Conservation (phyloP, 2,888 invertebrate genomes). For the Drosophila koepferae region DNA sequence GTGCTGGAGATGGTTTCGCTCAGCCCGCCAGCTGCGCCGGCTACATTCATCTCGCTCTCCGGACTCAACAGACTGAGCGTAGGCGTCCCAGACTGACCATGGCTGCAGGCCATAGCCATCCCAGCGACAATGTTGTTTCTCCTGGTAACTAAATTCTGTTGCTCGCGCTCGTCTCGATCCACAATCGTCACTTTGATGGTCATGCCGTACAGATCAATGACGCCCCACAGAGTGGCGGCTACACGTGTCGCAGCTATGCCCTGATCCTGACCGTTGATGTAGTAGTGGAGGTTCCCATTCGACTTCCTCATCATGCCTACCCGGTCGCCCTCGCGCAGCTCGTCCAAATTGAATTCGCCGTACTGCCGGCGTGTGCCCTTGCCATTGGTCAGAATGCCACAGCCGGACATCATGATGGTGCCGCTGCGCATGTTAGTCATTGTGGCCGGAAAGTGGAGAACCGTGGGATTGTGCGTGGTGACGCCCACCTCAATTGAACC, state of each 20-base stretch:
- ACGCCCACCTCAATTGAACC: constrained; percentile 91
- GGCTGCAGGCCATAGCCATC: constrained; percentile 49
- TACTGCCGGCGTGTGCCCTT: constrained; percentile 97
- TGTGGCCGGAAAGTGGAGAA: constrained; percentile 96
- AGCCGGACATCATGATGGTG: constrained; percentile 98
- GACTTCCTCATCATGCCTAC: constrained; percentile 96
- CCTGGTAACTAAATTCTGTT: constrained; percentile 90
- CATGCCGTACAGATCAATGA: constrained; percentile 97
- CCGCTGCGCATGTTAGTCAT: constrained; percentile 98
- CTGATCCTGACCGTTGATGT: constrained; percentile 96
- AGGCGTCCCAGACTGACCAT: constrained; percentile 72
- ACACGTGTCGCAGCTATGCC: constrained; percentile 95
- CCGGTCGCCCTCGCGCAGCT: constrained; percentile 95
- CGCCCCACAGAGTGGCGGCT: constrained; percentile 94
- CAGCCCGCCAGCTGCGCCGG: constrained; percentile 67
- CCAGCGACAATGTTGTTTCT: constrained; percentile 87
- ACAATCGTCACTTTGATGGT: constrained; percentile 95
- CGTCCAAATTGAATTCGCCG: constrained; percentile 96
- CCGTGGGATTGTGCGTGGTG: constrained; percentile 96
- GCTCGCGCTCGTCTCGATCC: constrained; percentile 92
- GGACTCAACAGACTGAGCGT: constrained; percentile 84
- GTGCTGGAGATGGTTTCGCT: constrained; percentile 74
- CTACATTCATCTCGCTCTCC: constrained; percentile 83
- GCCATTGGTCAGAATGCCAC: constrained; percentile 97
- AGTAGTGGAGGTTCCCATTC: constrained; percentile 95